Evolutionary conservation across 1,140 invertebrate genomes (phyloP), one percentile per base, ranked within the genome.

Genomic region (Drosophila malerkotliana): DNA sequence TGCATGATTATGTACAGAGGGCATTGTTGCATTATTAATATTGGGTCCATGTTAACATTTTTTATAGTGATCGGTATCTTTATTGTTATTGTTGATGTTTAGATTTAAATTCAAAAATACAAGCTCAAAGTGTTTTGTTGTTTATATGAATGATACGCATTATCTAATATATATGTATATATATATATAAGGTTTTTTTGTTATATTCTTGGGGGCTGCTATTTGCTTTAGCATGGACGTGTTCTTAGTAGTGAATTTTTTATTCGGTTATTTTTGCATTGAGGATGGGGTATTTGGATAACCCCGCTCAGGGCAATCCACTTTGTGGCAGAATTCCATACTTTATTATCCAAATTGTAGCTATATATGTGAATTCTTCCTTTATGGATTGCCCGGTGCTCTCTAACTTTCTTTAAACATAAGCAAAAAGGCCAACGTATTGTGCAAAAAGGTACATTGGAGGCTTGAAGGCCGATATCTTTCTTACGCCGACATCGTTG

Each of bases 91-190:
- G 64, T 69, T 69, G 54, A 34, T 28, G 58, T 55, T 68, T 82
- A 77, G 21, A 62, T 61, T 82, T 87, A 87, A 87, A 81, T 85
- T 85, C 82, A 87, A 69, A 37, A 85, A 87, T 85, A 78, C 82
- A 85, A 85, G 81, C 81, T 85, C 82, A 66, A 81, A 87, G 51
- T 61, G 44, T 63, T 87, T 10, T 81, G 21, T 68, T 21, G 21
- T 21, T 61, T 55, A 54, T 62, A 49, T 72, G 49, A 77, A 55
- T 87, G 61, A 81, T 84, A 69, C 51, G 37, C 61, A 60, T 67
- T 73, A 66, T 77, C 52, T 55, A 66, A 79, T 62, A 75, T 67
- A 73, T 66, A 28, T 73, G 30, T 41, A 79, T 62, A 75, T 67
- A 73, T 66, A 28, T 73, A 44, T 41, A 44, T 58, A 48, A 48